phyloP scores from a whole-genome alignment of 2,797 vertebrate species.

The Pseudopleuronectes americanus region DNA sequence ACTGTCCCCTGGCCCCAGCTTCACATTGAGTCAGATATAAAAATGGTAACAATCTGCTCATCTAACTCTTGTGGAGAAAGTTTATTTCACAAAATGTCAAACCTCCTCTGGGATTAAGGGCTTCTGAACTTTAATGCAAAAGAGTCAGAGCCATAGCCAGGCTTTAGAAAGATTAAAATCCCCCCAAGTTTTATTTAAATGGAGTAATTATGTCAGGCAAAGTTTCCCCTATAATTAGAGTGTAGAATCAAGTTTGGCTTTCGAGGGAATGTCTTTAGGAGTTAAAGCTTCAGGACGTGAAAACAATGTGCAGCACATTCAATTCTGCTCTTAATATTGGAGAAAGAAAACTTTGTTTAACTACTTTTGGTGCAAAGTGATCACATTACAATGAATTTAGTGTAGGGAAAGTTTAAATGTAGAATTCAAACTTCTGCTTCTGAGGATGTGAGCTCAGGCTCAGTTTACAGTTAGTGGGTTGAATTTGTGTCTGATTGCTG shows the following conservation, averaged over 20 bases:
- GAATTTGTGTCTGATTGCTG: no score
- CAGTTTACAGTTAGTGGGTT: no score
- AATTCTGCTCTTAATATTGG: no score
- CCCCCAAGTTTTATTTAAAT: conserved; percentile 2
- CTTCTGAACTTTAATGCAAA: neutral
- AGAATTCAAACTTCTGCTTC: no score
- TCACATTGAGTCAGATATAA: neutral
- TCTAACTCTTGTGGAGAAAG: neutral
- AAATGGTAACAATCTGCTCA: neutral
- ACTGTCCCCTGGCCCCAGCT: no score
- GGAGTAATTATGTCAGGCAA: neutral
- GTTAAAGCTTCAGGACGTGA: neutral
- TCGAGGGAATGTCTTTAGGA: no score
- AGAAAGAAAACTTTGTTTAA: no score
- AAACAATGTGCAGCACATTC: neutral
- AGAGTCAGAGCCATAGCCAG: neutral
- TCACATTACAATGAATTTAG: no score
- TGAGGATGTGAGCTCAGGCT: no score
- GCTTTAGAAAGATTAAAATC: neutral
- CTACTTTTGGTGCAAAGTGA: no score
- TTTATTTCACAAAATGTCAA: neutral
- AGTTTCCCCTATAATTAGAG: neutral
- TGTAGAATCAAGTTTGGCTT: neutral
- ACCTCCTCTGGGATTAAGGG: neutral
- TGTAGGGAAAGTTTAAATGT: no score